Base-by-base conservation (phyloP, 2,113 vertebrate genomes). In the Cinclus cinclus region DNA sequence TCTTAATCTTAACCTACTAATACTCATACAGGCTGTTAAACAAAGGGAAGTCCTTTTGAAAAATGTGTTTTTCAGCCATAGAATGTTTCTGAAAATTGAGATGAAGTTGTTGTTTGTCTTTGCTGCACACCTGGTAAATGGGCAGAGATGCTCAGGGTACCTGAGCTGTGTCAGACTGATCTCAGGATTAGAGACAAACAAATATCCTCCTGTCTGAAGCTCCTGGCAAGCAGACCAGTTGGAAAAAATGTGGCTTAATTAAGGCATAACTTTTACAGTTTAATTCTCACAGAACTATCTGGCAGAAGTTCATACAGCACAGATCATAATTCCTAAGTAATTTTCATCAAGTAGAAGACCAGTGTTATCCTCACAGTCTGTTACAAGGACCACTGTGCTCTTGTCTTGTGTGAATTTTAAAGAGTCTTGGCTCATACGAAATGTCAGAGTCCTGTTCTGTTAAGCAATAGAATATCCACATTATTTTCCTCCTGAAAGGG, bases 1-100 rank as follows among this genome's bases (percentile, higher is more conserved):
- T 87, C n/a, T 37, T 94, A 92, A 88, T 96, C 58, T 96, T 85
- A 81, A 88, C 83, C 49, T 76, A 23, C 33, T 80, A 89, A 89
- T 76, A 60, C 76, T 83, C 67, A 70, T n/a, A 55, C 35, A 89
- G 46, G 76, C 46, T 90, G 41, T 73, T 69, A 67, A 87, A 92
- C 73, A 89, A 77, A 49, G 47, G 44, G 11, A 88, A 86, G 37
- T 49, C 64, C 60, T 87, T 92, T 67, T 60, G 62, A 70, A 83
- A 92, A 60, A 28, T 31, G 15, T 65, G 68, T 49, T 82, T 64
- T 92, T 12, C 71, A 73, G 63, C 20, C 24, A 19, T 18, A 28
- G 8, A 16, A 10, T 46, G 13, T 73, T 62, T 83, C 53, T 83
- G 55, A 89, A 84, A 85, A 64, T 33, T 5, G 81, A 83, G 60